Conservation (phyloP, 2,797 vertebrate species). For the Rhincodon typus region DNA sequence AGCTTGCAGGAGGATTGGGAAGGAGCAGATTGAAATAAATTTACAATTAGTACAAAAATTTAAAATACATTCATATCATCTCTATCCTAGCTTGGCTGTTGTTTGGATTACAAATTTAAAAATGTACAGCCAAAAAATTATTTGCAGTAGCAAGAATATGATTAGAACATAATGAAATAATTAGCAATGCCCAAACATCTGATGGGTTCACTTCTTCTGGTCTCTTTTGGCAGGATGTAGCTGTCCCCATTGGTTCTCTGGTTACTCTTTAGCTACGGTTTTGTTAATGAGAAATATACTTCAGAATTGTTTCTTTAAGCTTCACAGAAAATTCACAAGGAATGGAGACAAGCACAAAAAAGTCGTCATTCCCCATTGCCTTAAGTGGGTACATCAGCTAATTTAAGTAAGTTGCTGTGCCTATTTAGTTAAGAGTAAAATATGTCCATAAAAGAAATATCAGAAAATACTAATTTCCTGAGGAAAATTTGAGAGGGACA, state of each 20-base stretch:
- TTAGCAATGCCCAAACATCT: not conserved
- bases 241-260: not conserved
- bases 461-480: not conserved
- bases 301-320: not conserved
- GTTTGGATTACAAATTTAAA: constrained; percentile 10
- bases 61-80: not conserved
- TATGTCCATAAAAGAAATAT: not conserved
- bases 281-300: not conserved
- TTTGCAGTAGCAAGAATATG: constrained; percentile 5
- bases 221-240: too few species aligned
- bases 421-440: not conserved
- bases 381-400: not conserved
- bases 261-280: not conserved
- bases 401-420: not conserved
- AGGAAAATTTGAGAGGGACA: not conserved
- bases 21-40: constrained; percentile 68
- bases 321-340: constrained; percentile 7
- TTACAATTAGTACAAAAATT: constrained; percentile 60
- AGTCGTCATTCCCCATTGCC: too few species aligned
- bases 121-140: not conserved
- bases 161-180: too few species aligned
- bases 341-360: not conserved
- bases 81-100: not conserved
- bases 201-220: not conserved
- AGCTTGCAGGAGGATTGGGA: constrained; percentile 74